A percentile compares a stretch with the other conserved stretches of the same genome.
Conservation (phyloP, 1,140 invertebrate species). For the Heliconius himera region DNA sequence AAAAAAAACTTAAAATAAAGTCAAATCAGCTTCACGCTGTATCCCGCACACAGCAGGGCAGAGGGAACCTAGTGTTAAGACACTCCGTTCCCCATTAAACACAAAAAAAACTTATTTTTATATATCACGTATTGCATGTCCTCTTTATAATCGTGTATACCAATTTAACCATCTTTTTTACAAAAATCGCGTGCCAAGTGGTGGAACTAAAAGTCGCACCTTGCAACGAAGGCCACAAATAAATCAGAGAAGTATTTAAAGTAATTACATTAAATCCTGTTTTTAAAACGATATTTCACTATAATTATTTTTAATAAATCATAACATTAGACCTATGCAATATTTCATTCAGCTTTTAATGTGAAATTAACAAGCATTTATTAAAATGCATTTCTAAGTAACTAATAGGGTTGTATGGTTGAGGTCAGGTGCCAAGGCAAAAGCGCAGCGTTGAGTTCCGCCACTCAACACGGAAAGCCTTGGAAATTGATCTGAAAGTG, state of each 20-base stretch:
- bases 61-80: too few relatives aligned
- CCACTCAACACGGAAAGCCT: too few relatives aligned
- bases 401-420: background rate
- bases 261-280: constrained; percentile 4
- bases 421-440: too few relatives aligned
- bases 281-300: background rate
- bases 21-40: too few relatives aligned
- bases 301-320: constrained; percentile 2
- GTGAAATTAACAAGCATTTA: background rate
- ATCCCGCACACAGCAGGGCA: too few relatives aligned
- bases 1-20: too few relatives aligned
- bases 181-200: background rate
- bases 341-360: background rate
- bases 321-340: background rate
- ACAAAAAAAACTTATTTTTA: too few relatives aligned
- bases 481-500: too few relatives aligned
- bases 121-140: too few relatives aligned
- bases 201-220: background rate
- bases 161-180: background rate
- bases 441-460: too few relatives aligned
- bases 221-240: background rate
- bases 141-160: background rate
- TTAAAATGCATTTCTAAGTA: background rate
- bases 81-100: too few relatives aligned
- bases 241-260: background rate